Base-by-base conservation (phyloP, 2,113 vertebrate genomes). In the Hippopotamus amphibius region DNA sequence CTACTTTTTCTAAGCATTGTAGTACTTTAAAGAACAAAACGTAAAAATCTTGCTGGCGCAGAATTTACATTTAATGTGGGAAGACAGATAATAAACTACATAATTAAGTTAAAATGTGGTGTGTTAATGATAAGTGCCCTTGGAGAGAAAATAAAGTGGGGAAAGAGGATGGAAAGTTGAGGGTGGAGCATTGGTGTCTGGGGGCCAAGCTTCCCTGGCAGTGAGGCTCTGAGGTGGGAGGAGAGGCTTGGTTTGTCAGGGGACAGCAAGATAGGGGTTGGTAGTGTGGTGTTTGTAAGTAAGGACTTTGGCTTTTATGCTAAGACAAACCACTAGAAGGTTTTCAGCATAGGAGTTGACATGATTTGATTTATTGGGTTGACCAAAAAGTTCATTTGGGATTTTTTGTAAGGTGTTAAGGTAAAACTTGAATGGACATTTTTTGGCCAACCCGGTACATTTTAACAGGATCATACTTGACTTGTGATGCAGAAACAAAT, bases 21-120 rank as follows among this genome's bases (percentile, higher is more conserved):
- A 72, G 22, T 84, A 65, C 69, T 91, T 93, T 63, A 37, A 87
- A 96, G 33, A 90, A 48, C n/a, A 59, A 72, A 66, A 90, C 17
- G 24, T 88, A 26, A 76, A 89, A 88, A 59, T 94, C 57, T 79
- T 85, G 48, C 14, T 81, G 80, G 79, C 24, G 33, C 61, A 80
- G 93, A 57, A 8, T 91, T 91, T 84, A 79, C 66, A 68, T 77
- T 72, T 87, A 83, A 41, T 96, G 19, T 69, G 50, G 59, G 53
- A 80, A 89, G 72, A 74, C 13, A 71, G 90, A 79, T 68, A 69
- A 63, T 87, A 63, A 94, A 69, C 37, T 74, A 93, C 55, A 84
- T 74, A 57, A 83, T 61, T 91, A 82, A 68, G 17, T 90, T 72
- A 82, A 92, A 93, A 77, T 88, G 48, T 82, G 59, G 3, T 81